Conservation (phyloP, 2,888 invertebrate genomes). For the Chymomyza fuscimana region DNA sequence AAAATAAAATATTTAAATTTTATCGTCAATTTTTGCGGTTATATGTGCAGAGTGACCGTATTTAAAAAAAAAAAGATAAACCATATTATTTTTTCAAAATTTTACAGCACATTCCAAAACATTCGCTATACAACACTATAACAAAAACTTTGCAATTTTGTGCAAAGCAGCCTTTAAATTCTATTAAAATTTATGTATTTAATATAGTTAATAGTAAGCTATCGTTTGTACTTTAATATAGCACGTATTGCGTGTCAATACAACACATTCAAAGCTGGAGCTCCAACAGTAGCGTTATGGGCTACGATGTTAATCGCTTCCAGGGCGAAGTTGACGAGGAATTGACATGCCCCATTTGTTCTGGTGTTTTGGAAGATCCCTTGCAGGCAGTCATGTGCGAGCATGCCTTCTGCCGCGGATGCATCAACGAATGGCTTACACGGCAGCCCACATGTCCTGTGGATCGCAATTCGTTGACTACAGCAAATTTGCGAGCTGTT, state of each 20-base stretch:
- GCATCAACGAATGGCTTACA: conserved; percentile 97
- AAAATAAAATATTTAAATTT: not conserved
- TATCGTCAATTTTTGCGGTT: not conserved
- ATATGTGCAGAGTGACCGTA: not conserved
- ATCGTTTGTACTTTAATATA: not conserved
- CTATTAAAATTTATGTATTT: not conserved
- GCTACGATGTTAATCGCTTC: conserved; percentile 96
- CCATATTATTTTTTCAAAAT: not conserved
- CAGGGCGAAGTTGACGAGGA: conserved; percentile 98
- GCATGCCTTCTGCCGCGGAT: conserved; percentile 96
- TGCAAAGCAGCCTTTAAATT: not conserved
- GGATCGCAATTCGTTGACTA: conserved; percentile 93
- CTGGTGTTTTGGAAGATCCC: conserved; percentile 96
- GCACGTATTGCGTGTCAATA: not conserved
- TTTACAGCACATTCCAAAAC: not conserved
- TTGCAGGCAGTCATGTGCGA: conserved; percentile 98
- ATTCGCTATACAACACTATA: not conserved
- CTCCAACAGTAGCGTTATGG: conserved; percentile 83
- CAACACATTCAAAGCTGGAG: not conserved
- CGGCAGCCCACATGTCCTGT: conserved; percentile 97
- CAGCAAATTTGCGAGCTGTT: conserved; percentile 93
- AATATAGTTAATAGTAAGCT: not conserved
- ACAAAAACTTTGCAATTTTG: not conserved
- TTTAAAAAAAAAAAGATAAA: not conserved
- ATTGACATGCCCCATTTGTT: conserved; percentile 97